A percentile compares a stretch with the other conserved stretches of the same genome.
Conservation (phyloP, 2,888 invertebrate species). For the Dusona sp. region DNA sequence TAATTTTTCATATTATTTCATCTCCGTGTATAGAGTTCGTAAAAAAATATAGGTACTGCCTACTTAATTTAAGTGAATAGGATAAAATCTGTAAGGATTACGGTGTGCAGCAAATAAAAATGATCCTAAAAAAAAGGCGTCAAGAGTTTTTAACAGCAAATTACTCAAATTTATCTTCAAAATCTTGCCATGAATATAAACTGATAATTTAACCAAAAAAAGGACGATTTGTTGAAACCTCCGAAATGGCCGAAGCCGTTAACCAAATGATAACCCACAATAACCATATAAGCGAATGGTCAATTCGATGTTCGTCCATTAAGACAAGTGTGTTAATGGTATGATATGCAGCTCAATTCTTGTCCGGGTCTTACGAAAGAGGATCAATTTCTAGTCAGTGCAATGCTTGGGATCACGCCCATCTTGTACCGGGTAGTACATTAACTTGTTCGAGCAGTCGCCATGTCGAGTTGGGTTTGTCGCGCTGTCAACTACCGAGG, state of each 20-base stretch:
- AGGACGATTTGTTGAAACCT: neutral
- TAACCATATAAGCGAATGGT: neutral
- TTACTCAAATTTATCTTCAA: too few relatives aligned
- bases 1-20: too few relatives aligned
- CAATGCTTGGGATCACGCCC: slow-evolving; percentile 33
- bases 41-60: too few relatives aligned
- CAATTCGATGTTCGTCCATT: slow-evolving; percentile 12
- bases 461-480: slow-evolving; percentile 46
- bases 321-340: neutral
- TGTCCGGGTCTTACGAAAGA: slow-evolving; percentile 10
- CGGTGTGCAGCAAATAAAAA: neutral
- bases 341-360: neutral
- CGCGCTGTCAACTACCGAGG: slow-evolving; percentile 45
- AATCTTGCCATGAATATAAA: neutral
- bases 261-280: neutral
- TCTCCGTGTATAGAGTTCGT: too few relatives aligned
- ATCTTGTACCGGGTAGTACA: slow-evolving; percentile 31
- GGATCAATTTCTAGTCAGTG: slow-evolving; percentile 22
- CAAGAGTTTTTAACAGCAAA: neutral
- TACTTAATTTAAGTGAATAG: too few relatives aligned
- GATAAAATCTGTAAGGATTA: neutral
- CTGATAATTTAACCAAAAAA: neutral
- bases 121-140: neutral
- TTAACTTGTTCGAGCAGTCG: slow-evolving; percentile 38
- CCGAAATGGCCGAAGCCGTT: neutral